Evolutionary conservation across 2,113 vertebrate genomes (phyloP).

Genomic region (Peucedramus taeniatus): DNA sequence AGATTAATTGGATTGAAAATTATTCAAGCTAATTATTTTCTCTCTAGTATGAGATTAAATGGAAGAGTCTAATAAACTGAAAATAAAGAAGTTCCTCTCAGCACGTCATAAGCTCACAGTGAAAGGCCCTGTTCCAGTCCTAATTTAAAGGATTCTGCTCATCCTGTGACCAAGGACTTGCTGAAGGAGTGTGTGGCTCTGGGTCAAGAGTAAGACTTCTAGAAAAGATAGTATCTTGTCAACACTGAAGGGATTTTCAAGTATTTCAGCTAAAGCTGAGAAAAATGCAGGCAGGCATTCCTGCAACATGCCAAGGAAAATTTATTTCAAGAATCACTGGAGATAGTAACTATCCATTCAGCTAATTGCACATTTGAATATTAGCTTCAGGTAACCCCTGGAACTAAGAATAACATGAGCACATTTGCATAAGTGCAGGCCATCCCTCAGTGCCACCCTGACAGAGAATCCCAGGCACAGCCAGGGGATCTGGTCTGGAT

Average conservation of each 20-base stretch:
- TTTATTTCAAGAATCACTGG: background rate
- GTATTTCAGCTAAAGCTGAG: background rate
- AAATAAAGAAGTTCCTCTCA: background rate
- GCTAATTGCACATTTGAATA: background rate
- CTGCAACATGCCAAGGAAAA: background rate
- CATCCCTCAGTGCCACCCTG: background rate
- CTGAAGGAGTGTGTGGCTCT: background rate
- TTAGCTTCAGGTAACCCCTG: background rate
- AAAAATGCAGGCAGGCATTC: background rate
- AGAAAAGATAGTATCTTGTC: background rate
- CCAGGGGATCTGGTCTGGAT: background rate
- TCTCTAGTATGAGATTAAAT: background rate
- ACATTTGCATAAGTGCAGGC: background rate
- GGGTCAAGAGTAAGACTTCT: background rate
- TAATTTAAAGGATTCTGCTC: background rate
- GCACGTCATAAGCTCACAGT: background rate
- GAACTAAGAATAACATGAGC: background rate
- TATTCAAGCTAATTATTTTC: constrained; percentile 50
- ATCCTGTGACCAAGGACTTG: background rate
- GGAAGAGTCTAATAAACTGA: background rate
- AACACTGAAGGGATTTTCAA: background rate
- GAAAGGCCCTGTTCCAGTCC: fast-evolving
- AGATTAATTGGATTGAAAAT: constrained; percentile 57
- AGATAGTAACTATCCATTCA: background rate
- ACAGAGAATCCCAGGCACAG: background rate